Percentiles rank a stretch among this genome's conserved stretches.
Evolutionary conservation across 2,888 invertebrate genomes (phyloP).

Genomic region (Lithophane leautieri): DNA sequence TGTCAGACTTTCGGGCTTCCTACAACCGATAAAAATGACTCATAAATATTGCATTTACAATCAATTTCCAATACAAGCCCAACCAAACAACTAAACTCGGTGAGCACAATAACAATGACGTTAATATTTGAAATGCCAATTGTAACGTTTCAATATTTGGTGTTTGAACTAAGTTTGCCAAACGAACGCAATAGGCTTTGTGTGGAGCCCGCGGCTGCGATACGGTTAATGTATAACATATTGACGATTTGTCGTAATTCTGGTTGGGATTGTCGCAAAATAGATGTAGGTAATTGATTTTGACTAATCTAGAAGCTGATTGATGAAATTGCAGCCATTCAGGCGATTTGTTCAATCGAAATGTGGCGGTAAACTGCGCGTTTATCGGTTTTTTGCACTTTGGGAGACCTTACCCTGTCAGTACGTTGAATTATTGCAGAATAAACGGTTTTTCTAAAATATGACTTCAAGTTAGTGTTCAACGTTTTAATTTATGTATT

Average conservation of each 20-base stretch:
- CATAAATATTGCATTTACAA: conserved; percentile 6
- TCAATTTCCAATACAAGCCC: conserved; percentile 12
- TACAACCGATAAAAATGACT: not conserved
- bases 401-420: too few relatives aligned
- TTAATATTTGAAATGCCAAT: conserved; percentile 59
- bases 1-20: not conserved
- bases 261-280: not conserved
- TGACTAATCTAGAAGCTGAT: not conserved
- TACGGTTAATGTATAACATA: conserved; percentile 25
- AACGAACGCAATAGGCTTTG: conserved; percentile 39
- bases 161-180: conserved; percentile 56
- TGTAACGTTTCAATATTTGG: conserved; percentile 59
- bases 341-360: not conserved
- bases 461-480: too few relatives aligned
- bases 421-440: not conserved
- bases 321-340: not conserved
- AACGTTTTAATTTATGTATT: too few relatives aligned
- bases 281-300: not conserved
- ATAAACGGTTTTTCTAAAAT: not conserved
- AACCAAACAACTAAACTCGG: conserved; percentile 17
- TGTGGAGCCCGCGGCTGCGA: conserved; percentile 38
- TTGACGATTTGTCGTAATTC: conserved; percentile 20
- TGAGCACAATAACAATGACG: conserved; percentile 29
- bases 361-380: not conserved
- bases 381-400: too few relatives aligned